A percentile compares a stretch with the other conserved stretches of the same genome.
These are phyloP conservation scores for Pavo muticus DNA, from an alignment of 2,113 vertebrate species.

Conservation along the genomic window DNA sequence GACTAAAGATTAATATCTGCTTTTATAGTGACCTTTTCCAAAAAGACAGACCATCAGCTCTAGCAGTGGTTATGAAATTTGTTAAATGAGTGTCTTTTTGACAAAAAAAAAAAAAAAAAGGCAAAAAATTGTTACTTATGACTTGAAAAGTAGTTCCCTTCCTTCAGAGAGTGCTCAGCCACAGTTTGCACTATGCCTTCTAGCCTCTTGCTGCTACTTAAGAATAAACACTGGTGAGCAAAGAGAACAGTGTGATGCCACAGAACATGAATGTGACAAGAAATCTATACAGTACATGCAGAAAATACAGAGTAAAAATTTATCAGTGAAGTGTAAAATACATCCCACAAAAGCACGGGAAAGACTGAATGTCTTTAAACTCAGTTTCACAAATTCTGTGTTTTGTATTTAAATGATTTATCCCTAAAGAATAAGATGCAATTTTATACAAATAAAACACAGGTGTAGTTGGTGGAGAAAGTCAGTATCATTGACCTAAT, in stretches of 20 bases:
- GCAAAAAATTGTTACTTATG: background rate
- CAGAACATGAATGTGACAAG: background rate
- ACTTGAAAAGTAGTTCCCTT: background rate
- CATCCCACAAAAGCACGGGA: background rate
- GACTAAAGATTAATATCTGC: background rate
- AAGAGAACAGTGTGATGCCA: background rate
- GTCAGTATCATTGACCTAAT: background rate
- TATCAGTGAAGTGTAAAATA: background rate
- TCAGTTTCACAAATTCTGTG: background rate
- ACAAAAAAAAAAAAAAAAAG: background rate
- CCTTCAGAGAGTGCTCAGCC: background rate
- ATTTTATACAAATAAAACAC: background rate
- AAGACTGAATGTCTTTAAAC: background rate
- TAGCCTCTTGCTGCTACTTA: background rate
- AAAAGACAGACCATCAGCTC: background rate
- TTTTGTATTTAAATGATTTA: background rate
- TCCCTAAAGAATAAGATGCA: background rate
- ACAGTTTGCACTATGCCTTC: background rate
- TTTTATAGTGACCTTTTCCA: background rate
- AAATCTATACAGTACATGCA: background rate
- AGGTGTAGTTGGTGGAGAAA: background rate
- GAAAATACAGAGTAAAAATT: background rate
- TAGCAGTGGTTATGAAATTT: background rate
- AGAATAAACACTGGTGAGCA: background rate
- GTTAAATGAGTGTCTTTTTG: background rate